A percentile compares a stretch with the other conserved stretches of the same genome.
Conservation (phyloP, 1,140 invertebrate genomes). For the Vollenhovia emeryi region DNA sequence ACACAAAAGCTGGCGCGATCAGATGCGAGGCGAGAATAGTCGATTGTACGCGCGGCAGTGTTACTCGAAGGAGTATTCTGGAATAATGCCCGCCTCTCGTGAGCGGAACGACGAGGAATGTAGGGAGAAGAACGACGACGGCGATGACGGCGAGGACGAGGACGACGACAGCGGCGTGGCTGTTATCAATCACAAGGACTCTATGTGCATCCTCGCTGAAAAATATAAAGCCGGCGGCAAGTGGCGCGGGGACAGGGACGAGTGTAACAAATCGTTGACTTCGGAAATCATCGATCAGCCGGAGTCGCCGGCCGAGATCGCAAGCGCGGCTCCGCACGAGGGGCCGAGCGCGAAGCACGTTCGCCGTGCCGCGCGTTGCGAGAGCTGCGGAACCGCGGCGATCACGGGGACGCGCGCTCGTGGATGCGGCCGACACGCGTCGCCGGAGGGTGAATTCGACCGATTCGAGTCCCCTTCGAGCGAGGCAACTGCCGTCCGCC, state of each 20-base stretch:
- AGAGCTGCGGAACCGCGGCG: slow-evolving; percentile 26
- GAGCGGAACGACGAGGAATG: slow-evolving; percentile 62
- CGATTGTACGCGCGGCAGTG: slow-evolving; percentile 33
- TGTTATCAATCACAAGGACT: slow-evolving; percentile 75
- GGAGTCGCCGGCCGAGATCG: slow-evolving; percentile 43
- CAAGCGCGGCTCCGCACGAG: slow-evolving; percentile 8
- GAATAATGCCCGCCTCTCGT: slow-evolving; percentile 20
- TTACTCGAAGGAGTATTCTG: slow-evolving; percentile 40
- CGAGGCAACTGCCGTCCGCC: slow-evolving; percentile 17
- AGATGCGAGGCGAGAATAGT: slow-evolving; percentile 42
- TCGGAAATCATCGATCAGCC: slow-evolving; percentile 37
- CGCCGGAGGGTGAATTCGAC: slow-evolving; percentile 40
- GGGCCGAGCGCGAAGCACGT: slow-evolving; percentile 27
- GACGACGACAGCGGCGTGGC: slow-evolving; percentile 48
- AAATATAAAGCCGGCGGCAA: slow-evolving; percentile 72
- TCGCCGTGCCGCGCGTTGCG: slow-evolving; percentile 20
- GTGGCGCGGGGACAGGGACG: slow-evolving; percentile 40
- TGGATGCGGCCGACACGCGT: slow-evolving; percentile 13
- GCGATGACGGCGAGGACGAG: slow-evolving; percentile 38
- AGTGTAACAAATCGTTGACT: slow-evolving; percentile 56
- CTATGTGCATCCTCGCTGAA: slow-evolving; percentile 76
- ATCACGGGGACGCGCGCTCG: slow-evolving; percentile 39
- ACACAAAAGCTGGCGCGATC: slow-evolving; percentile 52
- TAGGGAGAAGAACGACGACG: slow-evolving; percentile 23
- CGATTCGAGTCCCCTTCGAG: slow-evolving; percentile 54